Evolutionary conservation across 2,113 vertebrate species (phyloP), one percentile per base, ranked within the genome.

Genomic region (Eleginops maclovinus): DNA sequence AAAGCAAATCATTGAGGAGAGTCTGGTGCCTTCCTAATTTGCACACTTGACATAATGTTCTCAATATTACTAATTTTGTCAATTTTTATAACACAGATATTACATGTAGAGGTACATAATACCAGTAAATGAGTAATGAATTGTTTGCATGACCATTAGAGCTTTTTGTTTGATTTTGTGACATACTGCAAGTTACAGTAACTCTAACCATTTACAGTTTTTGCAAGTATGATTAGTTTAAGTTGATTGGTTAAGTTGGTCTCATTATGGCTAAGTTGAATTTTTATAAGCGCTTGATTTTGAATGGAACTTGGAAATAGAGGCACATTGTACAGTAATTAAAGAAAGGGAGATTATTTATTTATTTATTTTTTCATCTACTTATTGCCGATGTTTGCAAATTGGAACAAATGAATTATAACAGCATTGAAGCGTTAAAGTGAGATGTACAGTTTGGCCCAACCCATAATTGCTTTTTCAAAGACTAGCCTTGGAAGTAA

Each of bases 381-480:
- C 31, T 64, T 76, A 65, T 76, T 79, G 66, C 66, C 63, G 72
- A 81, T 84, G 81, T 91, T 86, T 66, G 73, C 63, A 89, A 89
- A 87, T 79, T 54, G 50, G 64, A 84, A 70, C 72, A 88, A 88
- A 83, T 86, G 68, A 88, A 90, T 90, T 79, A 89, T 86, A 83
- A 77, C 85, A 44, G 71, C 78, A 84, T 50, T 83, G 79, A 74
- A 87, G 78, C 79, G 22, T 79, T 88, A 81, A 87, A 91, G 77
- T 69, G 73, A 91, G 88, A 88, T 87, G 64, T 92, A 87, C 81
- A 83, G 81, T 88, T 86, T 86, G 68, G 87, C 64, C 51, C 68
- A 62, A 61, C 74, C 83, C 77, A 90, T 89, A 91, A 92, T 93
- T 92, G 87, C 90, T 90, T 93, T 90, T 91, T 88, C 61, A 91